phyloP scores from a whole-genome alignment of 2,113 vertebrate genomes.

The Sinocyclocheilus anshuiensis region DNA sequence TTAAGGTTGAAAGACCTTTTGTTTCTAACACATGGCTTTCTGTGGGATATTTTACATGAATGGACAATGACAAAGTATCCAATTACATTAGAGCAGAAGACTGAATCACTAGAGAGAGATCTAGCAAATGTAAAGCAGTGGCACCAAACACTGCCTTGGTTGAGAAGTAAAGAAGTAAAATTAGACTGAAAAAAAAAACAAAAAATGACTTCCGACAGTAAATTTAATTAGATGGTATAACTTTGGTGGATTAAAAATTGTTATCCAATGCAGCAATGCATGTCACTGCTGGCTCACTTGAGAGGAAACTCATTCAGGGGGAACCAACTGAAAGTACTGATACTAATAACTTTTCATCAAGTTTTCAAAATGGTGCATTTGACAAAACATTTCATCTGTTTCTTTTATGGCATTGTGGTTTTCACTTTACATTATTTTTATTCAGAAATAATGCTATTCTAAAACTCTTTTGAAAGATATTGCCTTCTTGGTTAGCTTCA shows the following conservation, averaged over 20 bases:
- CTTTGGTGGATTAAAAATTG: not conserved
- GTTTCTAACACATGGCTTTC: not conserved
- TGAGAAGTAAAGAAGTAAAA: not conserved
- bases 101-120: not conserved
- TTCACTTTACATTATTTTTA: not conserved
- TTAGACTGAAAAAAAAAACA: not conserved
- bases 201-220: not conserved
- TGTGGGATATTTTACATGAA: conserved; percentile 37
- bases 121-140: not conserved
- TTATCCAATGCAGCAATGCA: conserved; percentile 23
- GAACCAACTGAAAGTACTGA: not conserved
- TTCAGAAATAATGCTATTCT: not conserved
- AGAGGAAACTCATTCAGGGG: not conserved
- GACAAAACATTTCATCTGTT: not conserved
- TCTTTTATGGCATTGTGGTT: not conserved
- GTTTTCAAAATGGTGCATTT: not conserved
- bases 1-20: conserved; percentile 16
- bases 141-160: not conserved
- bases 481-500: not conserved
- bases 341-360: not conserved
- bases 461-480: not conserved
- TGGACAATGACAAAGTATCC: conserved; percentile 5
- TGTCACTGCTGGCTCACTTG: not conserved
- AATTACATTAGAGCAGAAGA: conserved; percentile 4
- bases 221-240: conserved; percentile 21